These are phyloP conservation scores for Icerya purchasi DNA, from an alignment of 2,888 invertebrate genomes.

Conservation along the genomic window DNA sequence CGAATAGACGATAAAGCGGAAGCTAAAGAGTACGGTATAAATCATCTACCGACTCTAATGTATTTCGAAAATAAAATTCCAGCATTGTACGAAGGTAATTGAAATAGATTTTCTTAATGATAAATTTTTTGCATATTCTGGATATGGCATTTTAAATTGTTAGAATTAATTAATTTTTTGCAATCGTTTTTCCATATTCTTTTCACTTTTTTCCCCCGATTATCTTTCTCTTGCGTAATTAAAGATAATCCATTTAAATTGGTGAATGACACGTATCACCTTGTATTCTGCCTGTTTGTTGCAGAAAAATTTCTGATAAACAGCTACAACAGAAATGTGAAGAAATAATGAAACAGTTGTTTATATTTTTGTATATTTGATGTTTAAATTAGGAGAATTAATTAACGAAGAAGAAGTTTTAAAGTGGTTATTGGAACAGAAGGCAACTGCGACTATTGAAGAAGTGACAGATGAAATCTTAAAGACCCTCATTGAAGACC, in stretches of 20 bases:
- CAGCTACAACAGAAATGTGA: too few relatives aligned
- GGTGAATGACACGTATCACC: too few relatives aligned
- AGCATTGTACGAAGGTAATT: slow-evolving; percentile 54
- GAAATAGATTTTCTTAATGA: too few relatives aligned
- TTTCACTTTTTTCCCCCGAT: not conserved
- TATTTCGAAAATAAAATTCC: slow-evolving; percentile 85
- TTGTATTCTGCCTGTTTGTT: too few relatives aligned
- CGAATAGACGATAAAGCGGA: slow-evolving; percentile 74
- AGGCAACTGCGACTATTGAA: slow-evolving; percentile 75
- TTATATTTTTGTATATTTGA: too few relatives aligned
- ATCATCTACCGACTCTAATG: slow-evolving; percentile 62
- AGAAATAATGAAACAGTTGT: too few relatives aligned
- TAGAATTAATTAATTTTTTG: not conserved
- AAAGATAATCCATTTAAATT: too few relatives aligned
- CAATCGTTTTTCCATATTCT: not conserved
- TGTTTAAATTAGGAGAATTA: slow-evolving; percentile 53
- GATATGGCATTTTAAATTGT: not conserved
- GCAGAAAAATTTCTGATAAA: too few relatives aligned
- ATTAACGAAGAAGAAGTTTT: slow-evolving; percentile 79
- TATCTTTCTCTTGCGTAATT: too few relatives aligned
- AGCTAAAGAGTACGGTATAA: slow-evolving; percentile 75
- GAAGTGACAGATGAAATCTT: slow-evolving; percentile 84
- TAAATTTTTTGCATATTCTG: too few relatives aligned
- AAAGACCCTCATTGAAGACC: slow-evolving; percentile 61
- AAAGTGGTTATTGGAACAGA: slow-evolving; percentile 71